Evolutionary conservation across 1,140 invertebrate species (phyloP).

Genomic region (Druon quercuslanigerum): DNA sequence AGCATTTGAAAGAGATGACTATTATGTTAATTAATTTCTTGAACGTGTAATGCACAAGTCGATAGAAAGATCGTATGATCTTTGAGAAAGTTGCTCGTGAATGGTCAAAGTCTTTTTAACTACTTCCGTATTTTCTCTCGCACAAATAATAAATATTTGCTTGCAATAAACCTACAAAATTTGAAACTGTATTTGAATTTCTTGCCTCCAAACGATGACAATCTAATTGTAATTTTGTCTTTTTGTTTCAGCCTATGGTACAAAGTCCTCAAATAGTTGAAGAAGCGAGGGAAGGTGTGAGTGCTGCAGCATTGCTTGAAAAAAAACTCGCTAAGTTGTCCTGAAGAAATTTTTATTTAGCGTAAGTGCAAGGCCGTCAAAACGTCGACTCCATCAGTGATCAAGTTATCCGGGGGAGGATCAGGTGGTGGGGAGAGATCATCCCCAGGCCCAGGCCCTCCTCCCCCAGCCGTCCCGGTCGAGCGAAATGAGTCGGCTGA

Average conservation of each 20-base stretch:
- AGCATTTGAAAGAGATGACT: neutral
- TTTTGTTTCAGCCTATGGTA: constrained; percentile 63
- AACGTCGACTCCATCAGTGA: constrained; percentile 73
- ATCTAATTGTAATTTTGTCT: constrained; percentile 28
- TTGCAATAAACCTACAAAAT: neutral
- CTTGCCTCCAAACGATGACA: neutral
- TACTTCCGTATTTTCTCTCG: constrained; percentile 24
- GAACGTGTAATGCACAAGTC: constrained; percentile 15
- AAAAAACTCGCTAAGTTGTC: constrained; percentile 4
- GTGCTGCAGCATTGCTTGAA: neutral
- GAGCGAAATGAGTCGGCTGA: constrained; percentile 21
- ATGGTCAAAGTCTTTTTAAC: neutral
- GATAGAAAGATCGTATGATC: constrained; percentile 6
- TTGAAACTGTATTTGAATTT: neutral
- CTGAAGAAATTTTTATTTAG: constrained; percentile 50
- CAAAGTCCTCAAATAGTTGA: constrained; percentile 68
- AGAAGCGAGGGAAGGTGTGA: constrained; percentile 5
- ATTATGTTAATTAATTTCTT: constrained; percentile 17
- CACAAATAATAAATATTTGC: neutral
- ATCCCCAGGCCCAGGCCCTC: constrained; percentile 63
- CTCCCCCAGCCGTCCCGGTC: constrained; percentile 53
- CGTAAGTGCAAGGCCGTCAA: constrained; percentile 67
- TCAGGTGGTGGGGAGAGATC: constrained; percentile 64
- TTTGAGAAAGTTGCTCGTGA: constrained; percentile 38
- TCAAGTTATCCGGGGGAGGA: constrained; percentile 72